These are phyloP conservation scores for Eremobia ochroleuca DNA, from an alignment of 2,888 invertebrate species.

Conservation along the genomic window DNA sequence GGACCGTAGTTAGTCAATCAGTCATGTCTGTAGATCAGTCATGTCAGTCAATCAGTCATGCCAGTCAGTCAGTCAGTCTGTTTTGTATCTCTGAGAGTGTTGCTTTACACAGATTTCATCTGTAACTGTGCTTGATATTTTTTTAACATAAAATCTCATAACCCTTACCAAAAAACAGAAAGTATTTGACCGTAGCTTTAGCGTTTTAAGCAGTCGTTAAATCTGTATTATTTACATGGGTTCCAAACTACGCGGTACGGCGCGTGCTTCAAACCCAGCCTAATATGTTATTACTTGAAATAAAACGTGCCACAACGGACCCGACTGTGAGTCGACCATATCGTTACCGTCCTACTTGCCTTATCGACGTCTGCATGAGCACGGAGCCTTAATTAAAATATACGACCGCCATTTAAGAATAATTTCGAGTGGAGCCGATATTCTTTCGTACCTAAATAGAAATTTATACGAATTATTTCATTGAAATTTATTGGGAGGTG, in stretches of 20 bases:
- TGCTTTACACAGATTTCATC: too few relatives aligned
- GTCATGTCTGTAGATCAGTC: neutral
- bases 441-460: constrained; percentile 78
- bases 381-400: constrained; percentile 87
- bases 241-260: constrained; percentile 77
- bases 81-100: neutral
- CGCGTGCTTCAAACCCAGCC: constrained; percentile 78
- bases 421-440: constrained; percentile 79
- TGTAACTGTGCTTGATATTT: neutral
- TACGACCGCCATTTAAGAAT: constrained; percentile 86
- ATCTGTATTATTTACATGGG: constrained; percentile 86
- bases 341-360: constrained; percentile 78
- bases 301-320: constrained; percentile 81
- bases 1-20: neutral
- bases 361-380: constrained; percentile 85
- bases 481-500: constrained; percentile 74
- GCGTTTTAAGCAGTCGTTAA: constrained; percentile 80
- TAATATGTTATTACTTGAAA: constrained; percentile 90
- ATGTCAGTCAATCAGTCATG: neutral
- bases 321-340: constrained; percentile 72
- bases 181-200: constrained; percentile 67
- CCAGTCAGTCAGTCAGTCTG: neutral
- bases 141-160: neutral
- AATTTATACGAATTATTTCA: constrained; percentile 79
- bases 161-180: constrained; percentile 66